These are phyloP conservation scores for Sacculina carcini DNA, from an alignment of 2,888 invertebrate genomes.

Conservation along the genomic window DNA sequence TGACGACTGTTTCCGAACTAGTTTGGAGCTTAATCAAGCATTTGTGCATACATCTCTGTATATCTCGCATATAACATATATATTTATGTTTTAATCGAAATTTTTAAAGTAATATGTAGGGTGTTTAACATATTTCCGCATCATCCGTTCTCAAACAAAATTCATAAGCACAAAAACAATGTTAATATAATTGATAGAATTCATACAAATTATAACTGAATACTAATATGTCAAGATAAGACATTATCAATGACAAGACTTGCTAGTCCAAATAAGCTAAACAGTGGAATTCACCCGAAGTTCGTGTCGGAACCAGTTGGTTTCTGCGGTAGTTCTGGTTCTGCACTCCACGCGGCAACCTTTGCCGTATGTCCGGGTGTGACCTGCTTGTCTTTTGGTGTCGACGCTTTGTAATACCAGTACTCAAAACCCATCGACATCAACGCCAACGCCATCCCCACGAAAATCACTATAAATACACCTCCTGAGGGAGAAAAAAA, in stretches of 20 bases:
- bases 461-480: conserved; percentile 89
- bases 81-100: neutral
- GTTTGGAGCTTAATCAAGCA: neutral
- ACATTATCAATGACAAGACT: no score
- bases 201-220: no score
- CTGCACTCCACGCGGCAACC: no score
- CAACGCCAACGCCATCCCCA: conserved; percentile 74
- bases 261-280: no score
- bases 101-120: neutral
- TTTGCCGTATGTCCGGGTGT: conserved; percentile 4
- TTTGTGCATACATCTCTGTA: neutral
- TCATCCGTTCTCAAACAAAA: no score
- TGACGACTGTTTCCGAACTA: neutral
- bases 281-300: no score
- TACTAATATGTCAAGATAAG: no score
- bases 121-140: neutral
- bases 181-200: no score
- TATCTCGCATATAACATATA: neutral
- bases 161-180: no score
- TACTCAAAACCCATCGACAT: conserved; percentile 76
- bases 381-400: conserved; percentile 8
- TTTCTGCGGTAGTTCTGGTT: neutral
- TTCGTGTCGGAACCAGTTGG: neutral
- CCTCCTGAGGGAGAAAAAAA: conserved; percentile 26
- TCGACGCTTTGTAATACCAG: conserved; percentile 48